Percentiles rank a stretch among this genome's conserved stretches.
These are phyloP conservation scores for Zaprionus lineosus DNA, from an alignment of 2,888 invertebrate genomes.

Conservation along the genomic window DNA sequence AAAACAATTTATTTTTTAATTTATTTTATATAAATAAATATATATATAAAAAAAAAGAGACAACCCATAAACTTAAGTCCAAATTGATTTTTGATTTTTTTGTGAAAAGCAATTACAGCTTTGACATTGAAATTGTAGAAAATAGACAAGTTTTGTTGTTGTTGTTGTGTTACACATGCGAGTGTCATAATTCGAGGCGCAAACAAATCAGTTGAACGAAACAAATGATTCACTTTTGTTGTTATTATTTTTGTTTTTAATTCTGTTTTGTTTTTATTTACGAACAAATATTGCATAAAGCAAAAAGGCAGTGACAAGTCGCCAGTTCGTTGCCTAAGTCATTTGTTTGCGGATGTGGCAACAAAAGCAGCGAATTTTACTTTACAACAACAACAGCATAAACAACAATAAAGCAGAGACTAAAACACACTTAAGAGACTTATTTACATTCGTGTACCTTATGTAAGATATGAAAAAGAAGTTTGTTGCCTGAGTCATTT, in stretches of 20 bases:
- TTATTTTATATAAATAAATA: not conserved
- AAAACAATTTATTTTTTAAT: not conserved
- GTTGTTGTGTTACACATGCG: constrained; percentile 16
- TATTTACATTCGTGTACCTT: constrained; percentile 9
- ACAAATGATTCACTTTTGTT: constrained; percentile 44
- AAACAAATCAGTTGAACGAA: constrained; percentile 40
- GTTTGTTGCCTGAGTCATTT: constrained; percentile 48
- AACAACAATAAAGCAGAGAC: too few relatives aligned
- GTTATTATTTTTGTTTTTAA: constrained; percentile 10
- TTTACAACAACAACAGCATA: constrained; percentile 15
- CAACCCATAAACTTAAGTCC: constrained; percentile 9
- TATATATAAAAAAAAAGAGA: not conserved
- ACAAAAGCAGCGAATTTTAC: constrained; percentile 14
- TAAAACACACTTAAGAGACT: constrained; percentile 10
- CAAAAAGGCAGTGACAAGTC: constrained; percentile 14
- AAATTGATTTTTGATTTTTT: constrained; percentile 15
- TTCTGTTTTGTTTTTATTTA: not conserved
- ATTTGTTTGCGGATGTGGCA: constrained; percentile 60
- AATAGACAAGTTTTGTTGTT: constrained; percentile 26
- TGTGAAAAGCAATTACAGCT: constrained; percentile 55
- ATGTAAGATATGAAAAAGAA: constrained; percentile 49
- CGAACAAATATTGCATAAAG: constrained; percentile 56
- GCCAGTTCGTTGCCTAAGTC: constrained; percentile 58
- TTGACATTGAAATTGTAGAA: constrained; percentile 61
- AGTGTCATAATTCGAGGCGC: constrained; percentile 34